Conservation (phyloP, 2,797 vertebrate genomes). For the Enteromius thamalakanensis region DNA sequence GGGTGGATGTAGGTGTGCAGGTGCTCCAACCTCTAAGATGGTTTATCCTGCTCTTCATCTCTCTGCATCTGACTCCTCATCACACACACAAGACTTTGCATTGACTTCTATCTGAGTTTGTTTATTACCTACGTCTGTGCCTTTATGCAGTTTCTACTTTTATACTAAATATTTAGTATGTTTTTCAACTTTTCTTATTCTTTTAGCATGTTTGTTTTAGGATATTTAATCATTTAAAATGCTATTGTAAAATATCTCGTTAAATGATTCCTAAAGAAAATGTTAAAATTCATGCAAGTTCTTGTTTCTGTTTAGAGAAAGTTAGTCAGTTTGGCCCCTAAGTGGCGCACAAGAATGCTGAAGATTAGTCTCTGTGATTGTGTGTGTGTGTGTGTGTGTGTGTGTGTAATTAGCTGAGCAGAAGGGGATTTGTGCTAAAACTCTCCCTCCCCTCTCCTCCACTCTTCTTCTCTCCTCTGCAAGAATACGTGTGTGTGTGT, state of each 20-base stretch:
- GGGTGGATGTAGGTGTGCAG: conserved; percentile 18
- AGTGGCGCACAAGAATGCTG: conserved; percentile 41
- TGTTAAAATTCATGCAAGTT: not conserved
- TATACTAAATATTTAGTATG: not conserved
- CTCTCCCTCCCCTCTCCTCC: conserved; percentile 51
- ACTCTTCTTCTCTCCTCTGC: conserved; percentile 42
- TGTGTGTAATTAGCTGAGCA: conserved; percentile 64
- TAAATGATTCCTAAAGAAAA: conserved; percentile 1
- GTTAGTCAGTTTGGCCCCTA: conserved; percentile 49
- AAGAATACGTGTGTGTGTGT: conserved; percentile 8
- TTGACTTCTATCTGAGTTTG: not conserved
- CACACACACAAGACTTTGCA: not conserved
- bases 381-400: conserved; percentile 18
- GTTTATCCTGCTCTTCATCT: conserved; percentile 36
- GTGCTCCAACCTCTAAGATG: conserved; percentile 38
- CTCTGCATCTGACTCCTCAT: conserved; percentile 12
- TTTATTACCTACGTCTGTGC: not conserved
- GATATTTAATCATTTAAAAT: not conserved
- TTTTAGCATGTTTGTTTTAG: not conserved
- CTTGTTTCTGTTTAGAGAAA: conserved; percentile 2
- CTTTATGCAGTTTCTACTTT: not conserved
- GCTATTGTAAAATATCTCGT: not conserved
- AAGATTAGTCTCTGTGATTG: conserved; percentile 40
- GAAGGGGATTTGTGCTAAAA: conserved; percentile 63
- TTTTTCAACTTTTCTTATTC: not conserved